These are phyloP conservation scores for Crossocerus cetratus DNA, from an alignment of 2,888 invertebrate species.

Conservation along the genomic window DNA sequence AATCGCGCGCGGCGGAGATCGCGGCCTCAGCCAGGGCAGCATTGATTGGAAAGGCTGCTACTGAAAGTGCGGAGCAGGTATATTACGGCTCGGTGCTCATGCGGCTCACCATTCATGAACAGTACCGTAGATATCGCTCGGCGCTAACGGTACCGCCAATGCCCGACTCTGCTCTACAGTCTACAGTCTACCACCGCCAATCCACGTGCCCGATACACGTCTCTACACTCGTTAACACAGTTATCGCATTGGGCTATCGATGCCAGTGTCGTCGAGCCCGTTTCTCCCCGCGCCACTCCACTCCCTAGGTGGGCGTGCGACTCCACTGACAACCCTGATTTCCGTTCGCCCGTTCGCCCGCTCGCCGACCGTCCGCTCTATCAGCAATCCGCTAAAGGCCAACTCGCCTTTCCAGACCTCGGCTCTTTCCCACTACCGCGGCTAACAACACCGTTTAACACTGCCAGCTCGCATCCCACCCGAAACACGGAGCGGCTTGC, in stretches of 20 bases:
- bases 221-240: slow-evolving; percentile 43
- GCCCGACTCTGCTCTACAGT: slow-evolving; percentile 38
- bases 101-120: slow-evolving; percentile 27
- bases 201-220: slow-evolving; percentile 46
- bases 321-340: not conserved
- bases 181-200: slow-evolving; percentile 5
- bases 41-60: slow-evolving; percentile 8
- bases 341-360: no score
- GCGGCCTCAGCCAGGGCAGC: not conserved
- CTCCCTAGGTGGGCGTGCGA: not conserved
- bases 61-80: not conserved
- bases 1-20: not conserved
- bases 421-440: not conserved
- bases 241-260: slow-evolving; percentile 49
- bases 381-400: not conserved
- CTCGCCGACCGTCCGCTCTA: not conserved
- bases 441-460: not conserved
- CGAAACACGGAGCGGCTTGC: no score
- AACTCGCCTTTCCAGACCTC: not conserved
- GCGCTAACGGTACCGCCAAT: slow-evolving; percentile 51
- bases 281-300: not conserved
- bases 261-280: not conserved
- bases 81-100: slow-evolving; percentile 1
- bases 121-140: slow-evolving; percentile 28
- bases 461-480: no score